phyloP scores from a whole-genome alignment of 2,797 vertebrate species.

The Cuniculus paca region DNA sequence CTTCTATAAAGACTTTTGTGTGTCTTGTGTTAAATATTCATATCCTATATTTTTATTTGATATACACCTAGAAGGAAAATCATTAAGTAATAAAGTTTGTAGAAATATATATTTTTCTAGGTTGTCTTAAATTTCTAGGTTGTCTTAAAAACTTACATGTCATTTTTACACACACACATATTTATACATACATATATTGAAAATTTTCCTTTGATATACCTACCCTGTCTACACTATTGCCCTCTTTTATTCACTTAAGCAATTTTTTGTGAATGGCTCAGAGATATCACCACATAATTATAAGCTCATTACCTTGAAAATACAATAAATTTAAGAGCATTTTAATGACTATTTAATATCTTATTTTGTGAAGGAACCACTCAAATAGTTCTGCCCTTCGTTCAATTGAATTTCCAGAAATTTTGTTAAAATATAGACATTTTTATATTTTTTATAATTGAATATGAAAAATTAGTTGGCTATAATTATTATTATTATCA shows the following conservation, averaged over 20 bases:
- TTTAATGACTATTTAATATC: background rate
- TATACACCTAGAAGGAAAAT: background rate
- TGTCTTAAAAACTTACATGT: background rate
- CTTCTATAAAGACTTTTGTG: background rate
- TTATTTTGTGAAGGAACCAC: background rate
- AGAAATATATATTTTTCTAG: background rate
- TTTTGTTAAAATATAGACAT: background rate
- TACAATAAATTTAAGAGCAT: background rate
- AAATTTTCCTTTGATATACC: background rate
- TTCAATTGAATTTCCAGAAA: background rate
- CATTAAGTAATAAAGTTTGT: background rate
- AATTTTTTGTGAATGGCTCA: background rate
- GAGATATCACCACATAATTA: background rate
- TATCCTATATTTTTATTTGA: background rate
- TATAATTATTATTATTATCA: background rate
- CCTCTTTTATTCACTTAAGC: background rate
- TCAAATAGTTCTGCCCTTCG: background rate
- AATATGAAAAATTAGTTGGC: background rate
- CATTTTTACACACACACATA: background rate
- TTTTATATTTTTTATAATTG: background rate
- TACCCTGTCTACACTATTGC: background rate
- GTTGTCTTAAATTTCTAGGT: background rate
- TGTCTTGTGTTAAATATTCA: slow-evolving; percentile 23
- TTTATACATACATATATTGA: background rate
- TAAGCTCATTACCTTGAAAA: background rate